Conservation (phyloP, 2,888 invertebrate genomes). For the Pterostichus madidus region DNA sequence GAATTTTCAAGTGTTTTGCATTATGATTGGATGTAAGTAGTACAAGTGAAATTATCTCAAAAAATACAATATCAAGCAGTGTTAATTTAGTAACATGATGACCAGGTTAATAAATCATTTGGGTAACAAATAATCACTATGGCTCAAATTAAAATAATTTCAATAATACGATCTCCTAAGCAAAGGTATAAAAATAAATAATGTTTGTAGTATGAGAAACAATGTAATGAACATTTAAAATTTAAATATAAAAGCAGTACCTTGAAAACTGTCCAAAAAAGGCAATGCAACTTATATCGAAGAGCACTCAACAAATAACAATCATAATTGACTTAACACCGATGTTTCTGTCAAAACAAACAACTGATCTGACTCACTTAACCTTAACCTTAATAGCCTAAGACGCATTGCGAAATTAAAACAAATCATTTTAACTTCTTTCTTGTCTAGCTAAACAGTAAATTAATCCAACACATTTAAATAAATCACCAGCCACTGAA, state of each 20-base stretch:
- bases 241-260: conserved; percentile 1
- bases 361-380: conserved; percentile 6
- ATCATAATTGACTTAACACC: conserved; percentile 42
- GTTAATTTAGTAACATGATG: no score
- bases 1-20: no score
- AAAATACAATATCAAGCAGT: no score
- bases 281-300: background rate
- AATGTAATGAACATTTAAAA: conserved; percentile 11
- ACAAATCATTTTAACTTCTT: conserved; percentile 20
- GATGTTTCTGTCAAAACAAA: conserved; percentile 37
- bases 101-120: no score
- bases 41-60: no score
- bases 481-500: conserved; percentile 23
- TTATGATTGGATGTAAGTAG: no score
- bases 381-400: conserved; percentile 36
- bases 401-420: conserved; percentile 20
- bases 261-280: conserved; percentile 20
- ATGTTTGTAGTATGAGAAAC: background rate
- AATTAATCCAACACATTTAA: conserved; percentile 15
- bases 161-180: no score
- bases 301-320: conserved; percentile 15
- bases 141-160: no score
- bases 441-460: conserved; percentile 9
- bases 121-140: no score
- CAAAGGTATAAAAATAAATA: background rate